Conservation (phyloP, 2,888 invertebrate genomes). For the Xestobium rufovillosum region DNA sequence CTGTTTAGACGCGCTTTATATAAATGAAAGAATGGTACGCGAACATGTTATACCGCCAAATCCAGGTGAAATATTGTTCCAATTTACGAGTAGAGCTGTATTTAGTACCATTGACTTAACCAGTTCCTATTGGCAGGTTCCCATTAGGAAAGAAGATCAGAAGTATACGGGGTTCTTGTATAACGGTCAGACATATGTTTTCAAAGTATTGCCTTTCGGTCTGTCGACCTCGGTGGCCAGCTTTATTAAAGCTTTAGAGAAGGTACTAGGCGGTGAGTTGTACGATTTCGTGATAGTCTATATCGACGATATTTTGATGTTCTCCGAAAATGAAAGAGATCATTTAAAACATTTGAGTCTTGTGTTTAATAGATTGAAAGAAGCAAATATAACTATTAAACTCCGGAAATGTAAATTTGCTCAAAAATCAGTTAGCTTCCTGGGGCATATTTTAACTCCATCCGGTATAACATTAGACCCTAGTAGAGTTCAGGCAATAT, state of each 20-base stretch:
- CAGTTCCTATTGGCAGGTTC: no score
- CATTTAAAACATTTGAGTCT: not conserved
- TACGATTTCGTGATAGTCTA: not conserved
- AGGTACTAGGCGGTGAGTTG: not conserved
- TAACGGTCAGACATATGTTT: not conserved
- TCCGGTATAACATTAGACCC: not conserved
- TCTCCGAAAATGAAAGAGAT: no score
- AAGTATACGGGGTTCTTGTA: no score
- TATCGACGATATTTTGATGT: not conserved
- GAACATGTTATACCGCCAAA: not conserved
- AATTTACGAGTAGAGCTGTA: not conserved
- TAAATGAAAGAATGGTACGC: not conserved
- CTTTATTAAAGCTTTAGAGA: not conserved
- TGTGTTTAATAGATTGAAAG: not conserved
- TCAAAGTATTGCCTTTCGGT: not conserved
- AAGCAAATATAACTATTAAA: constrained; percentile 3
- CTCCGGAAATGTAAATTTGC: constrained; percentile 4
- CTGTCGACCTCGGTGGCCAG: not conserved
- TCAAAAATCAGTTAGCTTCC: not conserved
- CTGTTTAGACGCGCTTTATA: not conserved
- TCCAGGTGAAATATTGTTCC: not conserved
- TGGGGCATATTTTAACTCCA: constrained; percentile 3
- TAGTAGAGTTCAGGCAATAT: no score
- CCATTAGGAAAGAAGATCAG: no score
- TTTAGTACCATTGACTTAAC: no score